phyloP scores from a whole-genome alignment of 2,888 invertebrate species.

The Lithophane leautieri region DNA sequence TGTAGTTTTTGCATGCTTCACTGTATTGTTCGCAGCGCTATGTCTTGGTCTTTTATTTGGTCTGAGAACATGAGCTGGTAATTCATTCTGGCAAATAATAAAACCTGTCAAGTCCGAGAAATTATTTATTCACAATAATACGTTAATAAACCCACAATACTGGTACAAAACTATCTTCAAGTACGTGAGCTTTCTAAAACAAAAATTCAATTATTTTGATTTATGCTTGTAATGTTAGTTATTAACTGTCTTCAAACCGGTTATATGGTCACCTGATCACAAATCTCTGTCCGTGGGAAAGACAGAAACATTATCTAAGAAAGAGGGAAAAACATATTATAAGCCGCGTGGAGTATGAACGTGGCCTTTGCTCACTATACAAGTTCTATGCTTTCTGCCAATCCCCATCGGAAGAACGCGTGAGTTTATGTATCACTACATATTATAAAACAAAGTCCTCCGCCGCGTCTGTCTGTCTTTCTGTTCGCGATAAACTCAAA shows the following conservation, averaged over 20 bases:
- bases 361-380: neutral
- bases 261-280: conserved; percentile 37
- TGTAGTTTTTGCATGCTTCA: too few relatives aligned
- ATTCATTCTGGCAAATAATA: neutral
- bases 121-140: too few relatives aligned
- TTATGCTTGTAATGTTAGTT: conserved; percentile 38
- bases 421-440: too few relatives aligned
- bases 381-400: too few relatives aligned
- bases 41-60: too few relatives aligned
- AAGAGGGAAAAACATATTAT: conserved; percentile 24
- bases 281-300: conserved; percentile 52
- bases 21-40: too few relatives aligned
- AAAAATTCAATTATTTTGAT: conserved; percentile 44
- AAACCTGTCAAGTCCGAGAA: neutral
- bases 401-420: too few relatives aligned
- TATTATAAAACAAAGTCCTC: too few relatives aligned
- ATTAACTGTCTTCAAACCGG: conserved; percentile 52
- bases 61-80: neutral
- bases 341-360: conserved; percentile 14
- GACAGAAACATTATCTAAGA: conserved; percentile 32
- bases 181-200: conserved; percentile 41
- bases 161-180: neutral
- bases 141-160: too few relatives aligned
- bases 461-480: too few relatives aligned
- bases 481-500: too few relatives aligned